Conservation (phyloP, 2,888 invertebrate genomes). For the Erannis defoliaria region DNA sequence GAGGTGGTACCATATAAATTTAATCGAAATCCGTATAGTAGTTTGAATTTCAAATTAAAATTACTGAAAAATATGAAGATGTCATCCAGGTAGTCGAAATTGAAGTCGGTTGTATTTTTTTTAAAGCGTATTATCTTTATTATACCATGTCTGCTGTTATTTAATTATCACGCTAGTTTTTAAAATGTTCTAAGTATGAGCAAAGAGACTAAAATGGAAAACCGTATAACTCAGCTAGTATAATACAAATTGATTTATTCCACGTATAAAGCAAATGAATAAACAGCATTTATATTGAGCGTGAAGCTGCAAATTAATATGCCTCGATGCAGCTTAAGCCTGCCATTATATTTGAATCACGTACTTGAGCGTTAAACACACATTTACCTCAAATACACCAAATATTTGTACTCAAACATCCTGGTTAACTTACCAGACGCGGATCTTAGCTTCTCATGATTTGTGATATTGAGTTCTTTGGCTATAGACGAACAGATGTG, state of each 20-base stretch:
- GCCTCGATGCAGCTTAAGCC: slow-evolving; percentile 17
- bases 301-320: slow-evolving; percentile 37
- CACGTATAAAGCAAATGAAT: slow-evolving; percentile 22
- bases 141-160: no score
- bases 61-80: no score
- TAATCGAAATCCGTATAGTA: no score
- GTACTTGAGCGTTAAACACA: slow-evolving; percentile 34
- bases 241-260: slow-evolving; percentile 10
- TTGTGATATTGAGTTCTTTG: not conserved
- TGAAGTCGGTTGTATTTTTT: no score
- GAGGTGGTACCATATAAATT: no score
- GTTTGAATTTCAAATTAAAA: no score
- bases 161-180: no score
- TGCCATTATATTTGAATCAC: slow-evolving; percentile 35
- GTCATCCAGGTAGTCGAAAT: no score
- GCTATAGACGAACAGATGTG: not conserved
- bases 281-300: slow-evolving; percentile 33
- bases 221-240: not conserved
- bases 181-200: no score
- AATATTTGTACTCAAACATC: slow-evolving; percentile 43
- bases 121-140: no score
- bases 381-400: slow-evolving; percentile 40
- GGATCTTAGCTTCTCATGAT: slow-evolving; percentile 7
- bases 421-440: slow-evolving; percentile 26
- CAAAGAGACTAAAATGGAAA: no score